Evolutionary conservation across 2,888 invertebrate genomes (phyloP), one percentile per base, ranked within the genome.

Genomic region (Amphimallon solstitiale): DNA sequence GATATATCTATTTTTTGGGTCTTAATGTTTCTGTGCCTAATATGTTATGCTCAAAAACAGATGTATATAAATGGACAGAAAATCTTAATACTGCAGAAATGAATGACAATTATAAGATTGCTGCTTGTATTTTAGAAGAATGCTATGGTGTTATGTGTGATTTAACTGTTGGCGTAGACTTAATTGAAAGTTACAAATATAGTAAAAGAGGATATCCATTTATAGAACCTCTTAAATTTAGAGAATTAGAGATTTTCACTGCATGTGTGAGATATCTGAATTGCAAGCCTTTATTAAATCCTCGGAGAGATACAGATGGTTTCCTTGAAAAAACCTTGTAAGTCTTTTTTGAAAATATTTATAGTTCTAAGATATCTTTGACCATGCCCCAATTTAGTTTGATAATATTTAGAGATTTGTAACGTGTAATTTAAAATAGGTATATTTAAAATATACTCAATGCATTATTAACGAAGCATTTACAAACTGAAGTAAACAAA

Each of bases 1-100:
- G 37, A 1, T 64, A 46, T 43, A 35, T 66, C 35, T 66, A 62
- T 40, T 54, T 65, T 54, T 12, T 66, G 29, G 66, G 66, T 7
- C 38, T 43, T 4, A 45, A 35, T 10, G 14, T 66, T 3, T 19
- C 48, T 10, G 35, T 61, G n/a, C 29, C 29, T 1, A 46, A 17
- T 7, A 38, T 52, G 52, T 43, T 66, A 14, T 15, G 45, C 5
- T 19, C 52, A 1, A 62, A 61, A 17, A 45, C 29, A 5, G 51
- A 51, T 10, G 38, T 66, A n/a, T 46, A 61, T 9, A 23, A 62
- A 9, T 66, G 60, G 51, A 19, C 45, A 7, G 43, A 52, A 52
- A 59, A 51, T 21, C 29, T 60, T 4, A 43, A 65, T 7, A 17
- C 19, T 4, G 10, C 49, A 37, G 35, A 21, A 14, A 23, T 23